Evolutionary conservation across 2,113 vertebrate species (phyloP).

Genomic region (Prolemur simus): DNA sequence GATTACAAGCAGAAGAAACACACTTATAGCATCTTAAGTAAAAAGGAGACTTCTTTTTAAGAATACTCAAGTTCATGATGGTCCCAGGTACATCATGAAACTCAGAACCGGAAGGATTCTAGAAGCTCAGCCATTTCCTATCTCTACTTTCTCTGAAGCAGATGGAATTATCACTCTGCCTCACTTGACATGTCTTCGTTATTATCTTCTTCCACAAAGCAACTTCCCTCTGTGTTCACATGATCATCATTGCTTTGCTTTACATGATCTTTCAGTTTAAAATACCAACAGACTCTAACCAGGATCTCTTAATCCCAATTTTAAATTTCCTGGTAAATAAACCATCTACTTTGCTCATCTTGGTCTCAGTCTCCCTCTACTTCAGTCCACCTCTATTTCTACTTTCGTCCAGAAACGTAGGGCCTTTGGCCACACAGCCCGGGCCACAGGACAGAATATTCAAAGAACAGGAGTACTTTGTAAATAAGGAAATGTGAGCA

Average conservation of each 20-base stretch:
- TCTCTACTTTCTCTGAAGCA: not conserved
- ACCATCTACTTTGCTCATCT: not conserved
- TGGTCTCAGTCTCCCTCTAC: not conserved
- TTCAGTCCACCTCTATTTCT: not conserved
- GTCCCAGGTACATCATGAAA: not conserved
- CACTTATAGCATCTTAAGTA: not conserved
- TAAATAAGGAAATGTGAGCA: not conserved
- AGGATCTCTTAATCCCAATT: not conserved
- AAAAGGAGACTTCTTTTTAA: not conserved
- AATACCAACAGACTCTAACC: not conserved
- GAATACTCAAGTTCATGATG: not conserved
- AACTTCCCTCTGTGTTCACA: not conserved
- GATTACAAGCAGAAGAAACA: not conserved
- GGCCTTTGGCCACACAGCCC: not conserved
- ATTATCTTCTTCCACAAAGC: not conserved
- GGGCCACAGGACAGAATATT: not conserved
- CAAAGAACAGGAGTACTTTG: not conserved
- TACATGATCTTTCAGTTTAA: not conserved
- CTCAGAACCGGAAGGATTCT: not conserved
- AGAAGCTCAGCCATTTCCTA: not conserved
- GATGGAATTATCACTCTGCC: not conserved
- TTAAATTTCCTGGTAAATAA: not conserved
- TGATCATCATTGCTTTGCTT: not conserved
- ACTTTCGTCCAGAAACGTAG: not conserved
- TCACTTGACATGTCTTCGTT: not conserved